Conservation (phyloP, 2,888 invertebrate genomes). For the Phyllotreta striolata region DNA sequence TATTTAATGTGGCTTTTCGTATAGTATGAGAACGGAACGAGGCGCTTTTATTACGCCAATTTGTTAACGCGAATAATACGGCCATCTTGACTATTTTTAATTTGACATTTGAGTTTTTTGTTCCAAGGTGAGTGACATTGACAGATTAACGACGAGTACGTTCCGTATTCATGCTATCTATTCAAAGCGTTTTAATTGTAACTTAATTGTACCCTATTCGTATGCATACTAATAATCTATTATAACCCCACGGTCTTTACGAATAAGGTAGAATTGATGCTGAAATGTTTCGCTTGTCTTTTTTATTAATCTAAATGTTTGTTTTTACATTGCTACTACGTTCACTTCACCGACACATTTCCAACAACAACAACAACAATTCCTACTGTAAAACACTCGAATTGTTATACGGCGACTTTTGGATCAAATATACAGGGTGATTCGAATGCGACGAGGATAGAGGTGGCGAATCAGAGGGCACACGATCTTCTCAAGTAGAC, state of each 20-base stretch:
- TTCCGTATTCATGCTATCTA: too few species aligned
- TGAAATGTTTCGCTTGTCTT: slow-evolving; percentile 36
- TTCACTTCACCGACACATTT: slow-evolving; percentile 52
- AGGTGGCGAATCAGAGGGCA: slow-evolving; percentile 95
- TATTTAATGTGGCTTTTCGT: slow-evolving; percentile 26
- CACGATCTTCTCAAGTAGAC: slow-evolving; percentile 93
- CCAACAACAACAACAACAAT: slow-evolving; percentile 45
- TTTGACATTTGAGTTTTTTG: too few species aligned
- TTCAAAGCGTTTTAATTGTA: too few species aligned
- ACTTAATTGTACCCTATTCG: too few species aligned
- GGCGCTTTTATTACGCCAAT: too few species aligned
- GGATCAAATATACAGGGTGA: slow-evolving; percentile 69
- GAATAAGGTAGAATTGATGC: background rate
- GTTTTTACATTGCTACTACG: slow-evolving; percentile 58
- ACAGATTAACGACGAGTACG: too few species aligned
- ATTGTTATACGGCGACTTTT: too few species aligned
- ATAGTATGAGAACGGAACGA: too few species aligned
- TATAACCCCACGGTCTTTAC: too few species aligned
- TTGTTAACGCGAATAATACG: too few species aligned
- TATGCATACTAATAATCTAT: background rate
- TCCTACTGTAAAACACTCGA: slow-evolving; percentile 43
- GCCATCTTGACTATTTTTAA: too few species aligned
- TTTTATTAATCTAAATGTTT: slow-evolving; percentile 58
- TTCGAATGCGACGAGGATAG: slow-evolving; percentile 95
- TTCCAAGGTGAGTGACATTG: too few species aligned